A percentile compares a stretch with the other conserved stretches of the same genome.
These are phyloP conservation scores for Heliornis fulica DNA, from an alignment of 2,113 vertebrate species.

Conservation along the genomic window DNA sequence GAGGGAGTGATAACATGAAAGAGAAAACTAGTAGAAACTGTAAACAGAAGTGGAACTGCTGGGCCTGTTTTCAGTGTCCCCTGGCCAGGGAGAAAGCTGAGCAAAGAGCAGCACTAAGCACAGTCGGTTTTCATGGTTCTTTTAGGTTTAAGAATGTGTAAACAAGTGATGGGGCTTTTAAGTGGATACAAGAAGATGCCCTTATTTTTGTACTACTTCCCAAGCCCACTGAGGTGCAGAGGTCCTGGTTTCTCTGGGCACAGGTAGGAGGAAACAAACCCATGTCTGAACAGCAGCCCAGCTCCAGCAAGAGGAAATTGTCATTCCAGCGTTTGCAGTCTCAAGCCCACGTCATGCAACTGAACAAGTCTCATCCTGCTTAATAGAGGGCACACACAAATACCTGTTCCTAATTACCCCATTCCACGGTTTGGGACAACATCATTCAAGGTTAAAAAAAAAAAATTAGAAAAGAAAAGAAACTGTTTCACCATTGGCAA, in stretches of 20 bases:
- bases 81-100: constrained; percentile 21
- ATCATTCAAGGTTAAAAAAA: background rate
- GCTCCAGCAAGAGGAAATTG: background rate
- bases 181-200: background rate
- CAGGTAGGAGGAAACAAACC: background rate
- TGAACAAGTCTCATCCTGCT: background rate
- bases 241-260: background rate
- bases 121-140: background rate
- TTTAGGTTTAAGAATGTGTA: background rate
- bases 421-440: accelerated
- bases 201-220: background rate
- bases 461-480: too few species aligned
- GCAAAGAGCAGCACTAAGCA: background rate
- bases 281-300: background rate
- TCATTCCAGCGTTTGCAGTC: background rate
- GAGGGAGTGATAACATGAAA: constrained; percentile 40
- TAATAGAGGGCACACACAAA: background rate
- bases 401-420: background rate
- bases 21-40: constrained; percentile 18
- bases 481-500: background rate
- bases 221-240: background rate
- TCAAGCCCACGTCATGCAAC: background rate
- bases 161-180: background rate
- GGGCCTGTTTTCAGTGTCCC: constrained; percentile 32
- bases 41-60: constrained; percentile 24